These are phyloP conservation scores for Phasianus colchicus DNA, from an alignment of 2,113 vertebrate genomes.

Conservation along the genomic window DNA sequence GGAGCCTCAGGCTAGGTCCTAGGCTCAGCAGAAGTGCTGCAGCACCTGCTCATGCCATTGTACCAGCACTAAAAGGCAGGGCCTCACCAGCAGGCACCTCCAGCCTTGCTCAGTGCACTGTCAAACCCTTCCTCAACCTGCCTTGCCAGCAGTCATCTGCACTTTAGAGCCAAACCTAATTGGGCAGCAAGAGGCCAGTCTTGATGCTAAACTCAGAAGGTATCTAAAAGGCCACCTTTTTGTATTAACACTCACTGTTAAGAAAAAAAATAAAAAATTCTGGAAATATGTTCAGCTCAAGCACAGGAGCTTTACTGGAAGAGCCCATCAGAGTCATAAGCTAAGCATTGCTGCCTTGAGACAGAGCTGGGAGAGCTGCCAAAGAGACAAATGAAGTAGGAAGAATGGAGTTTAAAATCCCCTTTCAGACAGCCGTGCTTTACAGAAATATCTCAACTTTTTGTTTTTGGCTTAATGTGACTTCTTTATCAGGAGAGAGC, in stretches of 20 bases:
- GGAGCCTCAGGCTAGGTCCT: neutral
- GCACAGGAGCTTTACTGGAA: constrained; percentile 50
- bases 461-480: constrained; percentile 16
- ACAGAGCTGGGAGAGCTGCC: constrained; percentile 52
- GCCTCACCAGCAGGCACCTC: neutral
- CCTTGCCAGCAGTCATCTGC: neutral
- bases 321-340: constrained; percentile 19
- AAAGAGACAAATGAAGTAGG: constrained; percentile 47
- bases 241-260: neutral
- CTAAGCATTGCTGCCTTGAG: constrained; percentile 28
- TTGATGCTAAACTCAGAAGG: neutral
- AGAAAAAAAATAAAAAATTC: neutral
- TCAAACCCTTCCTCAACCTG: neutral
- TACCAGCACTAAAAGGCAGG: neutral
- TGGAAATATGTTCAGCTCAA: constrained; percentile 21
- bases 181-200: neutral
- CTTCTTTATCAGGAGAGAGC: constrained; percentile 43
- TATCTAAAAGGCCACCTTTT: neutral
- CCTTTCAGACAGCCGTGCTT: constrained; percentile 41
- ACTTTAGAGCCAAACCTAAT: neutral
- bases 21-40: neutral
- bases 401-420: constrained; percentile 21
- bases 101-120: neutral
- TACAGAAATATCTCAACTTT: constrained; percentile 32
- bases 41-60: neutral